phyloP scores from a whole-genome alignment of 2,113 vertebrate genomes.

The Coreoperca whiteheadi region DNA sequence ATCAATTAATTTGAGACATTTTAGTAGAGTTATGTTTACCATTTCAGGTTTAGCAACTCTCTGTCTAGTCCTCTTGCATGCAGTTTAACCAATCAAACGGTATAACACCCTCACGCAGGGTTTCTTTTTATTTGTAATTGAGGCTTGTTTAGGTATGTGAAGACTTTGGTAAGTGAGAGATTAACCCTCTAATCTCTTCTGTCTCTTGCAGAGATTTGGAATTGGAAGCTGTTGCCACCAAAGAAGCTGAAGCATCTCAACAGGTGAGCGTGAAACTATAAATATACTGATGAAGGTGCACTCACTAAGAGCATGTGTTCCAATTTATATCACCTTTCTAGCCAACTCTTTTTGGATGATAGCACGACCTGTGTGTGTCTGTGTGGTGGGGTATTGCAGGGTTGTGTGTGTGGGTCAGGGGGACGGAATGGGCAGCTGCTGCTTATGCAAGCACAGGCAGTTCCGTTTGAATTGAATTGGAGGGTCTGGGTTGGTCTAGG shows the following conservation, averaged over 20 bases:
- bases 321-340: not conserved
- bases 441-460: conserved; percentile 85
- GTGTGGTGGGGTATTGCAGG: conserved; percentile 24
- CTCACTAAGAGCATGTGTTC: not conserved
- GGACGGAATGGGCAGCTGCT: conserved; percentile 68
- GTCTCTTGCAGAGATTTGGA: conserved; percentile 90
- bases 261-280: conserved; percentile 85
- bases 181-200: not conserved
- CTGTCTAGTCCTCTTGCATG: not conserved
- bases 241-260: conserved; percentile 96
- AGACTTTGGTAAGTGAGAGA: not conserved
- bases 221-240: conserved; percentile 99
- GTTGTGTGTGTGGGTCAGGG: conserved; percentile 31
- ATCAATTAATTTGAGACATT: not conserved
- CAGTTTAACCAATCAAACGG: conserved; percentile 6
- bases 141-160: not conserved
- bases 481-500: conserved; percentile 74
- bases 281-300: not conserved
- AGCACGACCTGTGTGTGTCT: conserved; percentile 24
- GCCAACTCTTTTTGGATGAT: conserved; percentile 35
- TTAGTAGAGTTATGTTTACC: not conserved
- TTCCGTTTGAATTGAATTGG: conserved; percentile 83
- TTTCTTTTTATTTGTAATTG: not conserved
- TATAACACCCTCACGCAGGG: not conserved
- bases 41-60: not conserved